Evolutionary conservation across 2,797 vertebrate species (phyloP).

Genomic region (Phataginus tetradactyla): DNA sequence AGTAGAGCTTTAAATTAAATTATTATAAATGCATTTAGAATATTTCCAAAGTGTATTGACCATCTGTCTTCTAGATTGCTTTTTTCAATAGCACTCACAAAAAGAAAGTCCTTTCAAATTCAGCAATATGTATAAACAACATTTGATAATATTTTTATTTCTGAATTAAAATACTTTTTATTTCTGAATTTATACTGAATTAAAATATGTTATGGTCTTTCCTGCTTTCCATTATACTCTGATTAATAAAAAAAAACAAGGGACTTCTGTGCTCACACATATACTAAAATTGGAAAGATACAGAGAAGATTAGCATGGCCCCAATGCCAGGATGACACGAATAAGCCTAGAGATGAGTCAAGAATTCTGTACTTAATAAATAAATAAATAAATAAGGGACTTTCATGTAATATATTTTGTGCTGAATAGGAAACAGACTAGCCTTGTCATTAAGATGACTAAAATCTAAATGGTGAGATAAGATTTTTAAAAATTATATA

Average conservation of each 20-base stretch:
- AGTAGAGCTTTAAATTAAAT: slow-evolving; percentile 35
- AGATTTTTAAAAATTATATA: slow-evolving; percentile 11
- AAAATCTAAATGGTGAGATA: slow-evolving; percentile 36
- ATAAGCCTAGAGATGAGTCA: too few relatives aligned
- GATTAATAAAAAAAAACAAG: neutral
- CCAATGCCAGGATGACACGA: too few relatives aligned
- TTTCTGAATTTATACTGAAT: slow-evolving; percentile 26
- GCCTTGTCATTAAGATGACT: neutral
- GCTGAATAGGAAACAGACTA: neutral
- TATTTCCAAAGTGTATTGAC: neutral
- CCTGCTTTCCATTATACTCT: slow-evolving; percentile 8
- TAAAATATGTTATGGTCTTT: slow-evolving; percentile 41
- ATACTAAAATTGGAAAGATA: too few relatives aligned
- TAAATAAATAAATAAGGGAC: neutral
- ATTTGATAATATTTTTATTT: slow-evolving; percentile 65
- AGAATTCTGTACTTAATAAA: too few relatives aligned
- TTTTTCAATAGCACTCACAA: slow-evolving; percentile 54
- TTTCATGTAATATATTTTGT: slow-evolving; percentile 40
- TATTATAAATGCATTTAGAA: slow-evolving; percentile 11
- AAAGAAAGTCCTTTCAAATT: slow-evolving; percentile 54
- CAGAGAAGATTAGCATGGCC: too few relatives aligned
- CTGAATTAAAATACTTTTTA: slow-evolving; percentile 55
- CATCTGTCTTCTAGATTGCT: slow-evolving; percentile 53
- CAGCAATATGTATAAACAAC: slow-evolving; percentile 52
- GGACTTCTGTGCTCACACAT: too few relatives aligned